Percentiles rank a stretch among this genome's conserved stretches.
These are phyloP conservation scores for Drosophila recens DNA, from an alignment of 2,888 invertebrate species.

Conservation along the genomic window DNA sequence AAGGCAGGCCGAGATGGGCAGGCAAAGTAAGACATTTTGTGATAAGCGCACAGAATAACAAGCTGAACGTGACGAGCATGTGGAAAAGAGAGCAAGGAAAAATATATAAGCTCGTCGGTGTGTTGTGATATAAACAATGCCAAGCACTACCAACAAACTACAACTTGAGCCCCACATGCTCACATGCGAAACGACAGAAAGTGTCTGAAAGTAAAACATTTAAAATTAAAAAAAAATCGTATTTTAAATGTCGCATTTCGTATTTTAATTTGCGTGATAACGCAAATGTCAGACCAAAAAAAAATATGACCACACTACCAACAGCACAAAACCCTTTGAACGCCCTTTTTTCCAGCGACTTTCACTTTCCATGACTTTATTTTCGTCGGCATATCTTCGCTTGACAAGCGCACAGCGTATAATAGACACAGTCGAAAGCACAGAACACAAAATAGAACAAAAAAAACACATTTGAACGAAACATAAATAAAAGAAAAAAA, in stretches of 20 bases:
- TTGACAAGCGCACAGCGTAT: slow-evolving; percentile 49
- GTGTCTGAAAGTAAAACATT: slow-evolving; percentile 36
- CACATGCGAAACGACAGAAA: slow-evolving; percentile 42
- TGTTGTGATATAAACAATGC: slow-evolving; percentile 50
- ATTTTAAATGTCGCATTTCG: slow-evolving; percentile 47
- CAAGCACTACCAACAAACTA: slow-evolving; percentile 55
- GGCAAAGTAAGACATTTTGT: slow-evolving; percentile 71
- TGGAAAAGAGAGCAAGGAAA: slow-evolving; percentile 34
- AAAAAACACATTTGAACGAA: neutral
- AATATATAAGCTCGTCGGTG: too few species aligned
- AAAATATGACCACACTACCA: neutral
- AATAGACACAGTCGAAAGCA: slow-evolving; percentile 46
- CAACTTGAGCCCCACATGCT: slow-evolving; percentile 22
- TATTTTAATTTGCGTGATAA: too few species aligned
- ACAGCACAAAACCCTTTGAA: neutral
- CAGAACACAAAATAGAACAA: slow-evolving; percentile 15
- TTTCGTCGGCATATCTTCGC: slow-evolving; percentile 49
- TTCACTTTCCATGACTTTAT: slow-evolving; percentile 67
- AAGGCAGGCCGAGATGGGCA: slow-evolving; percentile 25
- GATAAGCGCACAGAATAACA: slow-evolving; percentile 71
- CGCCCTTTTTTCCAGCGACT: slow-evolving; percentile 34
- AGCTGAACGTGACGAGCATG: slow-evolving; percentile 70
- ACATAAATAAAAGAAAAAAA: neutral
- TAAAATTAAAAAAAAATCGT: slow-evolving; percentile 50
- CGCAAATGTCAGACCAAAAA: slow-evolving; percentile 44